These are phyloP conservation scores for Bucorvus abyssinicus DNA, from an alignment of 2,797 vertebrate genomes.

Conservation along the genomic window DNA sequence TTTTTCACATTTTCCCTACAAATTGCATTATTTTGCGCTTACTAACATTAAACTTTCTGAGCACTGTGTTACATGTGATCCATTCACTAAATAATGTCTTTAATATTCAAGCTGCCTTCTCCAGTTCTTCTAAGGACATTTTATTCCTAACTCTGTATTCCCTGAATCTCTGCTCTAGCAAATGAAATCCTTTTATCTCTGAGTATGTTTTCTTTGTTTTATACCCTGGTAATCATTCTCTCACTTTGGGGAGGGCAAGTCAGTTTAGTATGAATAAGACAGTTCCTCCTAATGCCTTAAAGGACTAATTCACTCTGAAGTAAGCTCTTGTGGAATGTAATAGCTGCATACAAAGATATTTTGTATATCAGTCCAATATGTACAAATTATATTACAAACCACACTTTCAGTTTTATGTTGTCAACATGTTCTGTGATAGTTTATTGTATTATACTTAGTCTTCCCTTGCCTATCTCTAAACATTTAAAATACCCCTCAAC, in stretches of 20 bases:
- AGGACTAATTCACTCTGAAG: neutral
- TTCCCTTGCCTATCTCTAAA: neutral
- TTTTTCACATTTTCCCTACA: neutral
- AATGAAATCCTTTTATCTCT: neutral
- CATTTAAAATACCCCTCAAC: neutral
- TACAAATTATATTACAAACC: neutral
- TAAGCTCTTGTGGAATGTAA: neutral
- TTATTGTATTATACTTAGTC: neutral
- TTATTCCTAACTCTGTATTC: neutral
- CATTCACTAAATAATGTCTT: neutral
- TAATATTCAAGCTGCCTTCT: neutral
- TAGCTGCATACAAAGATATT: neutral
- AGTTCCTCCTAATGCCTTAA: neutral
- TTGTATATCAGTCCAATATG: neutral
- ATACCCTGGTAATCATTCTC: neutral
- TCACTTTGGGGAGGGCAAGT: neutral
- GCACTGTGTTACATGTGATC: neutral
- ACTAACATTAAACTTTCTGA: neutral
- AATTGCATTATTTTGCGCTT: neutral
- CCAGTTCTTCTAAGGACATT: neutral
- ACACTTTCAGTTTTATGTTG: neutral
- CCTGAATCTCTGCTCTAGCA: neutral
- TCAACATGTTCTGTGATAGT: neutral
- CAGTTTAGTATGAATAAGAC: neutral
- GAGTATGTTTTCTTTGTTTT: neutral